A percentile compares a stretch with the other conserved stretches of the same genome.
Evolutionary conservation across 2,888 invertebrate genomes (phyloP).

Genomic region (Pandemis heparana): DNA sequence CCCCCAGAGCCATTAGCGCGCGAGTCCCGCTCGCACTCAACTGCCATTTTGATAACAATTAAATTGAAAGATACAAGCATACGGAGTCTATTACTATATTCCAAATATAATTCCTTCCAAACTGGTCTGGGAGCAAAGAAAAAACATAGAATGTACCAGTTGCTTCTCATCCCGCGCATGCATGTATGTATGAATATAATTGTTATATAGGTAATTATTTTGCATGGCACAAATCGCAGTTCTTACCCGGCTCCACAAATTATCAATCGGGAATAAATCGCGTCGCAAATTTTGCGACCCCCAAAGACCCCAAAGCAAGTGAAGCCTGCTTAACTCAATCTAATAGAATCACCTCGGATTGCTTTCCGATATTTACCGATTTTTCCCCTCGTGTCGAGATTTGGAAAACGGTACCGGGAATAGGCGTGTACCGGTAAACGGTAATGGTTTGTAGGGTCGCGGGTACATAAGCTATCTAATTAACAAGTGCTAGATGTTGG

Average conservation of each 20-base stretch:
- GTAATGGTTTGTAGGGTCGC: slow-evolving; percentile 73
- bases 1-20: too few relatives aligned
- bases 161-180: too few relatives aligned
- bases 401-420: slow-evolving; percentile 76
- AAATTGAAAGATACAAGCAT: too few relatives aligned
- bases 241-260: slow-evolving; percentile 42
- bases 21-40: too few relatives aligned
- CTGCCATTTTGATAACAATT: too few relatives aligned
- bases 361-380: slow-evolving; percentile 84
- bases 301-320: slow-evolving; percentile 64
- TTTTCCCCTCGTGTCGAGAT: slow-evolving; percentile 80
- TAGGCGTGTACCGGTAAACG: slow-evolving; percentile 75
- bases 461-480: slow-evolving; percentile 78
- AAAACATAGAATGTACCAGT: too few relatives aligned
- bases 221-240: slow-evolving; percentile 6
- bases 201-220: background rate
- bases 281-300: slow-evolving; percentile 55
- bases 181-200: background rate
- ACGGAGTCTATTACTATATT: too few relatives aligned
- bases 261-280: slow-evolving; percentile 58
- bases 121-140: too few relatives aligned
- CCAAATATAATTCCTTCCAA: too few relatives aligned
- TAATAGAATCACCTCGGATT: slow-evolving; percentile 83
- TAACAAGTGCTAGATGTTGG: slow-evolving; percentile 64
- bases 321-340: slow-evolving; percentile 75